Evolutionary conservation across 2,797 vertebrate genomes (phyloP), one percentile per base, ranked within the genome.

Genomic region (Tamandua tetradactyla): DNA sequence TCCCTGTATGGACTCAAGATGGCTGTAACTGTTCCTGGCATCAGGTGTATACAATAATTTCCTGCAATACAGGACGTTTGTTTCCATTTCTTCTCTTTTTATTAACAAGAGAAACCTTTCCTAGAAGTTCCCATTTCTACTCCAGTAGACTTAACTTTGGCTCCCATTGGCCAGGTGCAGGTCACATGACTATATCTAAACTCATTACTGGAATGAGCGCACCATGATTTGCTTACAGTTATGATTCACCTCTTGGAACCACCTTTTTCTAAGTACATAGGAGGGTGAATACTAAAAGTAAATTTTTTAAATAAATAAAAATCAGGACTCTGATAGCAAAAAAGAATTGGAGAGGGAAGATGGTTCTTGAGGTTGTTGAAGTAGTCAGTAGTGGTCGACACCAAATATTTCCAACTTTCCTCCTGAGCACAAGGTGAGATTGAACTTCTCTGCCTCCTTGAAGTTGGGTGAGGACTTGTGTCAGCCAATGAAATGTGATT

Each of bases 1-100:
- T 89, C n/a, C 42, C 72, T 57, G 6, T 11, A n/a, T 47, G 62
- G 20, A 62, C 20, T 78, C n/a, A 57, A 44, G 72, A 72, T 49
- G 57, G 62, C 37, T 68, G 32, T 37, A 68, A 44, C 42, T 76
- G 14, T 71, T 81, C 68, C 79, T 82, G 30, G 23, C 47, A 89
- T 87, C 72, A 93, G 11, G 42, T 89, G 93, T 87, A 91, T 61
- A 81, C 37, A 81, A 37, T 69, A 17, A 80, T 59, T 64, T 37
- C 20, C 47, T 59, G 42, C 44, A 95, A 78, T 22, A 40, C 52
- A 69, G 61, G 27, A 49, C 71, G 30, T 89, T 89, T 72, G 59
- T 20, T 64, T 61, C 66, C 52, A 55, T 72, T 12, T 81, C 61
- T n/a, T 40, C 35, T 84, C 14, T 40, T 59, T 64, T 89, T 37